A percentile compares a stretch with the other conserved stretches of the same genome.
Evolutionary conservation across 2,888 invertebrate genomes (phyloP).

Genomic region (Arge pagana): DNA sequence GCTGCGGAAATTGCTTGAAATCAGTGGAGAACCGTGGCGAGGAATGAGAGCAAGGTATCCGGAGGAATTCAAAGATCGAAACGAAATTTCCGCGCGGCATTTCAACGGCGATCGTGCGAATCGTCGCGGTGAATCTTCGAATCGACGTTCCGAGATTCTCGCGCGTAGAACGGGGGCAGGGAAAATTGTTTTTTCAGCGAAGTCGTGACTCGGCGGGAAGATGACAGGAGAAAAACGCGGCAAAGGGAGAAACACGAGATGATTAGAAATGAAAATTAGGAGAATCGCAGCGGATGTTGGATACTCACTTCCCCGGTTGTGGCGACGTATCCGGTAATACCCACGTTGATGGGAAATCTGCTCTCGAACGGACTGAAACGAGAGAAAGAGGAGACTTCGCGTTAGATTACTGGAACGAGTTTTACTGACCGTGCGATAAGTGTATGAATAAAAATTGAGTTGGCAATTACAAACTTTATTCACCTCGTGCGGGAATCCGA

Average conservation of each 20-base stretch:
- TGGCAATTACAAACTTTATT: conserved; percentile 40
- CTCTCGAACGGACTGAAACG: conserved; percentile 81
- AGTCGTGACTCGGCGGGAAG: no score
- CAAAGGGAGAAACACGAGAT: neutral
- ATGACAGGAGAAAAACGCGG: conserved; percentile 1
- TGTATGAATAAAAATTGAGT: conserved; percentile 17
- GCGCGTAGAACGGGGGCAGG: no score
- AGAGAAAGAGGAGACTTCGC: conserved; percentile 25
- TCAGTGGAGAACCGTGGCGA: neutral
- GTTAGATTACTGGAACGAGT: neutral
- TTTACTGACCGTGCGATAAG: neutral
- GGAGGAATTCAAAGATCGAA: conserved; percentile 1
- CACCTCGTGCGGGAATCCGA: conserved; percentile 78
- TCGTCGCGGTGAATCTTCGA: no score
- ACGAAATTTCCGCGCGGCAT: no score
- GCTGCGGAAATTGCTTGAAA: neutral
- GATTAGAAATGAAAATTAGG: neutral
- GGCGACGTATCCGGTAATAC: conserved; percentile 93
- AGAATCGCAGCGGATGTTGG: conserved; percentile 14
- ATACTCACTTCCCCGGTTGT: conserved; percentile 88
- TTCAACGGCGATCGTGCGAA: no score
- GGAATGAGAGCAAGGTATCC: conserved; percentile 8
- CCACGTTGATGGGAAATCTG: conserved; percentile 92
- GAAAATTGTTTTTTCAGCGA: no score
- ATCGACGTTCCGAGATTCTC: no score